Conservation (phyloP, 2,888 invertebrate genomes). For the Tenthredo notha region DNA sequence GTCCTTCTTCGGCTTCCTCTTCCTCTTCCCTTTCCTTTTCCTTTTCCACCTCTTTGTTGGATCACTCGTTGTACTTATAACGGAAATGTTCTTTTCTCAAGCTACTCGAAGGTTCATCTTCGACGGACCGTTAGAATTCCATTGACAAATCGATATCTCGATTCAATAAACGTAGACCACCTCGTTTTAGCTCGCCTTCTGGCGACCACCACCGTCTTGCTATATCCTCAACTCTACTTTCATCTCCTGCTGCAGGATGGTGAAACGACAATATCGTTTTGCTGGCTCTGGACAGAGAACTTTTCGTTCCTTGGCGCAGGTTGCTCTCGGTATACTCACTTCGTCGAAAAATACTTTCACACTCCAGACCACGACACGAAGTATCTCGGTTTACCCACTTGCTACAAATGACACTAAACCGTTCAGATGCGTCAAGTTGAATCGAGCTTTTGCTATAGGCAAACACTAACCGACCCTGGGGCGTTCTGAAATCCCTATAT, state of each 20-base stretch:
- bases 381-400: conserved; percentile 27
- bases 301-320: conserved; percentile 28
- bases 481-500: conserved; percentile 5
- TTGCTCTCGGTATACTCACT: not conserved
- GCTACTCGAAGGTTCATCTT: conserved; percentile 46
- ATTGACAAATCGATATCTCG: conserved; percentile 51
- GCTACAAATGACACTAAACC: conserved; percentile 38
- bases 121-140: conserved; percentile 47
- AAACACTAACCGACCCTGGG: conserved; percentile 21
- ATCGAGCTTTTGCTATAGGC: not conserved
- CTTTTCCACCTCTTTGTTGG: not conserved
- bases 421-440: conserved; percentile 36
- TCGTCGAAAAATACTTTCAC: conserved; percentile 18
- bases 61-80: conserved; percentile 40
- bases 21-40: conserved; percentile 10
- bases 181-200: conserved; percentile 45
- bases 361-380: not conserved
- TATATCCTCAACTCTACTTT: conserved; percentile 39
- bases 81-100: conserved; percentile 55
- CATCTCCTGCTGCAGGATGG: conserved; percentile 46
- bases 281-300: not conserved
- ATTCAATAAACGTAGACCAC: conserved; percentile 52
- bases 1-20: conserved; percentile 30
- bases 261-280: conserved; percentile 47
- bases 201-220: conserved; percentile 30